Percentiles rank a stretch among this genome's conserved stretches.
phyloP scores from a whole-genome alignment of 2,797 vertebrate genomes.

The Lacerta bilineata region DNA sequence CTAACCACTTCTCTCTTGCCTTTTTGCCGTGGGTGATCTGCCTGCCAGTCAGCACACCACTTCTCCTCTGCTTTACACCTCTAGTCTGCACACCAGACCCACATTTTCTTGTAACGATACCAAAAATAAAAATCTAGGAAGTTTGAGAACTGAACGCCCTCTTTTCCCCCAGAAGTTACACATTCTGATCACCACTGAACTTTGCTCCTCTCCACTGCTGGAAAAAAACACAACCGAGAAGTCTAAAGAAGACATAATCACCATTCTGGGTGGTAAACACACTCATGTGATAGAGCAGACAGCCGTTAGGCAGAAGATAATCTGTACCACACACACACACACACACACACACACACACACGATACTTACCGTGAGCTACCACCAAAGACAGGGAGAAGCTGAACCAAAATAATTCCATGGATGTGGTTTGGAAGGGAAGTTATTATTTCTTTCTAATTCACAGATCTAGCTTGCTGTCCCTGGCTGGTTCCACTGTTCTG shows the following conservation, averaged over 20 bases:
- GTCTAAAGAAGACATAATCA: background rate
- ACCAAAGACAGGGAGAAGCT: background rate
- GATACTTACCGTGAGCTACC: conserved; percentile 8
- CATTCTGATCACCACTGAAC: background rate
- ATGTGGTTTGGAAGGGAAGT: too few relatives aligned
- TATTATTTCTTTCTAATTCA: background rate
- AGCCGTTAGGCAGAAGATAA: background rate
- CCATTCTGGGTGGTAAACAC: background rate
- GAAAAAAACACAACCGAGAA: background rate
- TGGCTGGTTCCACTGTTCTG: background rate
- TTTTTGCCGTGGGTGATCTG: too few relatives aligned
- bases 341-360: too few relatives aligned
- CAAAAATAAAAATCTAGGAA: background rate
- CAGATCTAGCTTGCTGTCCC: background rate
- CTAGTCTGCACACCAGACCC: background rate
- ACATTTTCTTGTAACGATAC: background rate
- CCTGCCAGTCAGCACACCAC: too few relatives aligned
- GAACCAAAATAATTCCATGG: conserved; percentile 3
- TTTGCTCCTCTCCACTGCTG: background rate
- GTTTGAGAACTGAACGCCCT: background rate
- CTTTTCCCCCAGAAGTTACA: background rate
- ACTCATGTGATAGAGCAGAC: background rate
- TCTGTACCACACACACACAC: too few relatives aligned
- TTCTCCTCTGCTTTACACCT: too few relatives aligned
- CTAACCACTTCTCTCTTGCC: too few relatives aligned